These are phyloP conservation scores for Acropternis orthonyx DNA, from an alignment of 2,797 vertebrate genomes.

Conservation along the genomic window DNA sequence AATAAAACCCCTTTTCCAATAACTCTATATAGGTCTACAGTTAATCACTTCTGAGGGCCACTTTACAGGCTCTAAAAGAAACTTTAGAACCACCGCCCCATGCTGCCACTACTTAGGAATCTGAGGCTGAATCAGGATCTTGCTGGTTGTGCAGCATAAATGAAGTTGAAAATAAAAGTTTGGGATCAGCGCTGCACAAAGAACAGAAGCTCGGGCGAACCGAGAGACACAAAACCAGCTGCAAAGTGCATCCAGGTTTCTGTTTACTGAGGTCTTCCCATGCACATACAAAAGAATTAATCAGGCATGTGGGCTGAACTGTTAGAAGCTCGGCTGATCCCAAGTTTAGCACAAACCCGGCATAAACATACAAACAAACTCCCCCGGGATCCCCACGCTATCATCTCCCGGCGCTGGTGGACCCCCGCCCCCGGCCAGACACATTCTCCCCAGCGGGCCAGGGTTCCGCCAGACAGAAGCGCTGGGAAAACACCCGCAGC, in stretches of 20 bases:
- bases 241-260: background rate
- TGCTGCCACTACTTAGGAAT: background rate
- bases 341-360: background rate
- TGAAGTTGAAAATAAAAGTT: background rate
- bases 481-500: background rate
- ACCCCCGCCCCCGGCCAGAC: background rate
- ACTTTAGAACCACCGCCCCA: background rate
- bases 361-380: rapidly evolving
- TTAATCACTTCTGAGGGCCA: background rate
- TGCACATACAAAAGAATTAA: background rate
- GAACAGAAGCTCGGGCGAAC: background rate
- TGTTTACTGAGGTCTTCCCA: background rate
- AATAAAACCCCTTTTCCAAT: background rate
- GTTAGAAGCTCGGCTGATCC: background rate
- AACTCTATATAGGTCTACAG: background rate
- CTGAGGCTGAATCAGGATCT: background rate
- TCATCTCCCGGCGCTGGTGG: background rate
- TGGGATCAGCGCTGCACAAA: background rate
- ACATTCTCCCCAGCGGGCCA: rapidly evolving
- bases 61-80: background rate
- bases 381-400: background rate
- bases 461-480: background rate
- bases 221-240: background rate
- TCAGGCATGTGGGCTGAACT: background rate
- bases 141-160: background rate